These are phyloP conservation scores for Ciconia stormi DNA, from an alignment of 2,113 vertebrate species.

Conservation along the genomic window DNA sequence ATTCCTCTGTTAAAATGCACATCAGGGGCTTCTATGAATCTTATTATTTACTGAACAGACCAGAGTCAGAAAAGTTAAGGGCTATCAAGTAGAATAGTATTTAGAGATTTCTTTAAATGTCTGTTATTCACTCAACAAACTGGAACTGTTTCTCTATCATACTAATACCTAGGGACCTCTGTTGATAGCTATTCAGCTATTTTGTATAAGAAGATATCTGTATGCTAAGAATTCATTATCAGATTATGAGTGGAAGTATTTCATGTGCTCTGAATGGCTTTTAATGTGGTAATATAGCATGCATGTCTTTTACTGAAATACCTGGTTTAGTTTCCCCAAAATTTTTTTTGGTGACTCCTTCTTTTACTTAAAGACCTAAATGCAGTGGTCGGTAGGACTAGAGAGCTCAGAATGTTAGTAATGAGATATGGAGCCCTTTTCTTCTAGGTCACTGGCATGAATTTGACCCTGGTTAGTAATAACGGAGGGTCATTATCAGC, in stretches of 20 bases:
- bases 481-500: constrained; percentile 5
- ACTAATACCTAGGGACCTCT: not conserved
- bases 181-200: not conserved
- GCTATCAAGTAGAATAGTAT: not conserved
- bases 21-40: not conserved
- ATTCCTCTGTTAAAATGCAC: not conserved
- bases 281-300: not conserved
- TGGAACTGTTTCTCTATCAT: not conserved
- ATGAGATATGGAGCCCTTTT: constrained; percentile 38
- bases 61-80: not conserved
- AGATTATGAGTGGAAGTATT: not conserved
- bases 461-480: constrained; percentile 48
- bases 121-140: not conserved
- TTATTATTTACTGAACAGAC: not conserved
- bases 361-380: not conserved
- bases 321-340: not conserved
- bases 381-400: not conserved
- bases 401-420: not conserved
- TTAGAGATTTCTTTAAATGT: not conserved
- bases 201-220: not conserved
- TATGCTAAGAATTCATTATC: not conserved
- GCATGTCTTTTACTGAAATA: not conserved
- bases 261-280: not conserved
- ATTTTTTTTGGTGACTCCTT: not conserved
- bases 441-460: constrained; percentile 54